Evolutionary conservation across 2,797 vertebrate species (phyloP).

Genomic region (Rhinella marina): DNA sequence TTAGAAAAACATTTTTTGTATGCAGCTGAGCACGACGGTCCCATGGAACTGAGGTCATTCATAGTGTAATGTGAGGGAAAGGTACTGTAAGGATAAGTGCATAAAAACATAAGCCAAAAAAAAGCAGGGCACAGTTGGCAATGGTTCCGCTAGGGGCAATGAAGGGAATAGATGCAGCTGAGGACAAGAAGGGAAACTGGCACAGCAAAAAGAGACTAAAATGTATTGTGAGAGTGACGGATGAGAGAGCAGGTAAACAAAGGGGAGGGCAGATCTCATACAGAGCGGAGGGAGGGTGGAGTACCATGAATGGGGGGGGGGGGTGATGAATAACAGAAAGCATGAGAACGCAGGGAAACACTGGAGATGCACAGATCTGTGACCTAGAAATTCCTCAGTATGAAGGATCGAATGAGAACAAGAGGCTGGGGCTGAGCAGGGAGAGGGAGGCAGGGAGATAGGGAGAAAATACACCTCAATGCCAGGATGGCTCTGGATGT

Average conservation of each 20-base stretch:
- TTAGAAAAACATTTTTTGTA: too few species aligned
- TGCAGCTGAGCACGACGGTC: not conserved
- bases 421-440: slow-evolving; percentile 8
- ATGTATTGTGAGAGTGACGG: slow-evolving; percentile 13
- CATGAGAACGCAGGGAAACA: slow-evolving; percentile 7
- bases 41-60: not conserved
- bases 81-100: not conserved
- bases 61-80: not conserved
- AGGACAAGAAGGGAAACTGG: not conserved
- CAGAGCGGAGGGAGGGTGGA: not conserved
- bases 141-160: not conserved
- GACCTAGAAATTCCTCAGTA: slow-evolving; percentile 53
- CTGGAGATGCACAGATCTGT: slow-evolving; percentile 34
- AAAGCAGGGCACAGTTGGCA: slow-evolving; percentile 18
- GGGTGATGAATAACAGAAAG: not conserved
- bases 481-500: not conserved
- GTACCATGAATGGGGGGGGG: not conserved
- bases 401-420: slow-evolving; percentile 22
- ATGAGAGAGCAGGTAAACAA: slow-evolving; percentile 35
- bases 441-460: not conserved
- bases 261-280: slow-evolving; percentile 15
- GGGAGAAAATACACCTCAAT: not conserved
- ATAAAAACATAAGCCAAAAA: not conserved
- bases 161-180: slow-evolving; percentile 4
- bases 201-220: not conserved